Evolutionary conservation across 2,113 vertebrate species (phyloP).

Genomic region (Callorhinus ursinus): DNA sequence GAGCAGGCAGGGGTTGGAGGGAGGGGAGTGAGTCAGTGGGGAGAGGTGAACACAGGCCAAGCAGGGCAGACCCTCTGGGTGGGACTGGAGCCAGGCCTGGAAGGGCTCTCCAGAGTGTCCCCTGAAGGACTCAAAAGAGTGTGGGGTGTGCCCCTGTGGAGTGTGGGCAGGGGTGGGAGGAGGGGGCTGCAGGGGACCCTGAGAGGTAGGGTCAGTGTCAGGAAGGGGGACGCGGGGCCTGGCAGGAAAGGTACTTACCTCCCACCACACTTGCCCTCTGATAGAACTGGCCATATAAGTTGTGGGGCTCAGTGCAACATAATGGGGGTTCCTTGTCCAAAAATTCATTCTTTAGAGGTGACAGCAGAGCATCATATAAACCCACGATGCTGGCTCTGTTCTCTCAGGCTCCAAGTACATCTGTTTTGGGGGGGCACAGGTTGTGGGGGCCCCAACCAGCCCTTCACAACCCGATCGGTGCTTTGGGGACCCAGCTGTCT

Average conservation of each 20-base stretch:
- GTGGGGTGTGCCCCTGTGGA: background rate
- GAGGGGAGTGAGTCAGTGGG: fast-evolving
- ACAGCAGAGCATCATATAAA: background rate
- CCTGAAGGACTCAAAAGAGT: background rate
- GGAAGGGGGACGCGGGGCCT: background rate
- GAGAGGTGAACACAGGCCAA: background rate
- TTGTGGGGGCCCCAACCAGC: background rate
- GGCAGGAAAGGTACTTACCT: fast-evolving
- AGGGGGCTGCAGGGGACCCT: too few species aligned
- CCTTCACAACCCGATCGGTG: too few species aligned
- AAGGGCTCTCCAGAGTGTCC: background rate
- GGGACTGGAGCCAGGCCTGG: background rate
- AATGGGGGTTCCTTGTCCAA: background rate
- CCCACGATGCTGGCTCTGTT: fast-evolving
- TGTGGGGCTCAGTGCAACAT: background rate
- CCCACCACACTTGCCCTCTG: background rate
- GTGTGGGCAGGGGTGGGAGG: background rate
- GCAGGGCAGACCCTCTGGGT: background rate
- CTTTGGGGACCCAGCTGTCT: background rate
- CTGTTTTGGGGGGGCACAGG: background rate
- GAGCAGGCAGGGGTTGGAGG: background rate
- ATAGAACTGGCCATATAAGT: fast-evolving
- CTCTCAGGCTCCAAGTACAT: too few species aligned
- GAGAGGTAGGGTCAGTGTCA: background rate
- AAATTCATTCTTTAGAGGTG: background rate